phyloP scores from a whole-genome alignment of 2,888 invertebrate genomes.

The Callinectes sapidus region DNA sequence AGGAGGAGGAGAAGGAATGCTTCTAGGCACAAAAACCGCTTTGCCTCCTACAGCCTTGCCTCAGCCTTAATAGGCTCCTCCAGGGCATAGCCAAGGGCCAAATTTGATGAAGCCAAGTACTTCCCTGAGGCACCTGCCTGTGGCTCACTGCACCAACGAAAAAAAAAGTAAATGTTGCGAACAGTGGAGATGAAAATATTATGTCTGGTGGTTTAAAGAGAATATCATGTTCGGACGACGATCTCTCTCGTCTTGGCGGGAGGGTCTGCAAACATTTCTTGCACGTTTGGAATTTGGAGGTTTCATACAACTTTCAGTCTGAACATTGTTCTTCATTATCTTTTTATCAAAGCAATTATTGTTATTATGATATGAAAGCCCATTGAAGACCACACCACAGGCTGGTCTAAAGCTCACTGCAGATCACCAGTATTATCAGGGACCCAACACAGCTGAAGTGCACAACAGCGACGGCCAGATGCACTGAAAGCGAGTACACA shows the following conservation, averaged over 20 bases:
- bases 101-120: not conserved
- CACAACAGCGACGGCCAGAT: no score
- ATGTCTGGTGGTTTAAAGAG: not conserved
- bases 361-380: not conserved
- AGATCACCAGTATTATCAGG: no score
- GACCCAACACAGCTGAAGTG: no score
- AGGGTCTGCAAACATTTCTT: not conserved
- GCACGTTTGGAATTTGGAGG: not conserved
- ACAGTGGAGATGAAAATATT: slow-evolving; percentile 5
- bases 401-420: no score
- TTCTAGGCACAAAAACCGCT: not conserved
- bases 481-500: not conserved
- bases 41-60: not conserved
- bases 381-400: not conserved
- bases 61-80: not conserved
- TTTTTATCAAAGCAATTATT: not conserved
- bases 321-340: not conserved
- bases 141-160: not conserved
- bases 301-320: not conserved
- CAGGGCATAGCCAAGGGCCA: not conserved
- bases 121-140: not conserved
- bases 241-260: not conserved
- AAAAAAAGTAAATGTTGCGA: not conserved
- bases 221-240: not conserved
- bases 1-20: not conserved